Evolutionary conservation across 2,888 invertebrate genomes (phyloP).

Genomic region (Camptogramma bilineatum): DNA sequence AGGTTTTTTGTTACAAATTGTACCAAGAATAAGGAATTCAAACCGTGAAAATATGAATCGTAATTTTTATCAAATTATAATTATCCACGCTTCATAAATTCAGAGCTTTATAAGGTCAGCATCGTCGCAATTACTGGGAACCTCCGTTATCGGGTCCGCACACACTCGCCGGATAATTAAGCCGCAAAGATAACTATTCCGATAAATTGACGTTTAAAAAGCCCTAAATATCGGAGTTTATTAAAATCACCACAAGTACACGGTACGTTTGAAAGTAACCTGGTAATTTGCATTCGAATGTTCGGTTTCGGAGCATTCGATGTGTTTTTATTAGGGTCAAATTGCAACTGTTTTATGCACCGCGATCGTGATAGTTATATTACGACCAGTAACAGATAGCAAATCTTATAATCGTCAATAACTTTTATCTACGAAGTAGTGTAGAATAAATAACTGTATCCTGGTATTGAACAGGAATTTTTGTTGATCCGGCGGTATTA

Average conservation of each 20-base stretch:
- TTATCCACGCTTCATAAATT: constrained; percentile 20
- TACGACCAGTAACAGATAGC: no score
- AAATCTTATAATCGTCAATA: no score
- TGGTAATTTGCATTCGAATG: constrained; percentile 11
- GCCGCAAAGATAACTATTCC: constrained; percentile 18
- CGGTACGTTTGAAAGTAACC: constrained; percentile 14
- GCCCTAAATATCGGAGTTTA: constrained; percentile 21
- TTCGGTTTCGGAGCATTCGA: neutral
- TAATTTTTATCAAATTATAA: constrained; percentile 2
- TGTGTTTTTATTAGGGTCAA: neutral
- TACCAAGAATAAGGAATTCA: neutral
- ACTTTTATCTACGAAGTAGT: no score
- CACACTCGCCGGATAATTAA: constrained; percentile 21
- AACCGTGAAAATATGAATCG: neutral
- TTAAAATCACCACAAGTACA: constrained; percentile 15
- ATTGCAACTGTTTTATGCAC: no score
- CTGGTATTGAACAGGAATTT: no score
- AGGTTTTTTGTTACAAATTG: neutral
- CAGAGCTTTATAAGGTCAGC: constrained; percentile 9
- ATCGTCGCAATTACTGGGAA: constrained; percentile 4
- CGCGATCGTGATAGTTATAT: no score
- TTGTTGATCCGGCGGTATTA: no score
- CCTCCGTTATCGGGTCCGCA: constrained; percentile 10
- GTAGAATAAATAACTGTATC: no score
- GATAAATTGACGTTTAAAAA: constrained; percentile 22